Evolutionary conservation across 2,888 invertebrate species (phyloP).

Genomic region (Stramonita haemastoma): DNA sequence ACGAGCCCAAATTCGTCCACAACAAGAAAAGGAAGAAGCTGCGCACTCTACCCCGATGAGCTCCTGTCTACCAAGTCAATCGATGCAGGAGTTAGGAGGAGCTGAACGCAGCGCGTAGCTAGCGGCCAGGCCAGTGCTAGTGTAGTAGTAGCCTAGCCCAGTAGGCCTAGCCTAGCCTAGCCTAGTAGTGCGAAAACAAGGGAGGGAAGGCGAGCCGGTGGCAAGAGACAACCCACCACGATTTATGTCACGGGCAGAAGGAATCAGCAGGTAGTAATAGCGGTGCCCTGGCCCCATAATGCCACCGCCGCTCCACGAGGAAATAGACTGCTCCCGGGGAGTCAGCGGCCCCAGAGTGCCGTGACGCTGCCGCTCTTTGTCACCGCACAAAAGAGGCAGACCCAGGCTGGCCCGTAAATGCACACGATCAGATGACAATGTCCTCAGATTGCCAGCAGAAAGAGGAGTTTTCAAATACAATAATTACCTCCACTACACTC

Average conservation of each 20-base stretch:
- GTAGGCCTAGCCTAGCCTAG: not conserved
- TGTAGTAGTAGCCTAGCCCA: too few species aligned
- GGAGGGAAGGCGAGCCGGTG: not conserved
- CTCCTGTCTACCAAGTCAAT: not conserved
- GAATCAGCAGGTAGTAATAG: conserved; percentile 44
- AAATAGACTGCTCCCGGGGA: conserved; percentile 36
- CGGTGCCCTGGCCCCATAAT: not conserved
- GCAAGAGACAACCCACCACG: conserved; percentile 39
- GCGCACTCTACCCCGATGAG: not conserved
- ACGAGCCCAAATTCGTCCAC: not conserved
- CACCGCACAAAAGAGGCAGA: conserved; percentile 18
- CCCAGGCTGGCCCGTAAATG: conserved; percentile 27
- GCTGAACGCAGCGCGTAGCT: not conserved
- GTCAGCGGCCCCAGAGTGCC: not conserved
- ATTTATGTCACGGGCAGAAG: conserved; percentile 42
- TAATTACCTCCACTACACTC: conserved; percentile 44
- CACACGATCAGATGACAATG: conserved; percentile 43
- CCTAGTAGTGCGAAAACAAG: conserved; percentile 20
- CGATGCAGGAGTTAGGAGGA: not conserved
- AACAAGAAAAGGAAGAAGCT: not conserved
- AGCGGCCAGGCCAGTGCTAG: not conserved
- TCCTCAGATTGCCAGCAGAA: conserved; percentile 40
- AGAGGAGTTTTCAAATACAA: conserved; percentile 48
- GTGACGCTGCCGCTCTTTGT: conserved; percentile 19
- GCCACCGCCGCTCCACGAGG: conserved; percentile 31